Evolutionary conservation across 2,113 vertebrate species (phyloP).

Genomic region (Girardinichthys multiradiatus): DNA sequence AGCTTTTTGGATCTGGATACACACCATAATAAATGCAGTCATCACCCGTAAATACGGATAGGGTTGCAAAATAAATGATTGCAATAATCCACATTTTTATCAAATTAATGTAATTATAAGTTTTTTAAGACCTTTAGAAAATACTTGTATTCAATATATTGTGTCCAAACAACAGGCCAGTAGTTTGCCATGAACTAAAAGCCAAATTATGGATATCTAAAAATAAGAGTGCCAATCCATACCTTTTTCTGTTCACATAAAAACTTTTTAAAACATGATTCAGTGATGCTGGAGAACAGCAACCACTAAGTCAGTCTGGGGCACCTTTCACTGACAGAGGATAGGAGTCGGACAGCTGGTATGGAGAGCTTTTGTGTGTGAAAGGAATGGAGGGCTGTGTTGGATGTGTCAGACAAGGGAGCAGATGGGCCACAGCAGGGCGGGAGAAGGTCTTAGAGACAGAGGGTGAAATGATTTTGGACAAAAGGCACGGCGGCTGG

Average conservation of each 20-base stretch:
- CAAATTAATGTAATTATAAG: background rate
- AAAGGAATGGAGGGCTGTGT: conserved; percentile 26
- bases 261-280: background rate
- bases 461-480: conserved; percentile 68
- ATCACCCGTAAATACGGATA: background rate
- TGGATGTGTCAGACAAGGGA: conserved; percentile 56
- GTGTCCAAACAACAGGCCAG: background rate
- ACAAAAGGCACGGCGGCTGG: conserved; percentile 75
- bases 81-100: background rate
- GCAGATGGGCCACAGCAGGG: conserved; percentile 74
- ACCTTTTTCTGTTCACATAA: too few species aligned
- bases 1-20: conserved; percentile 4
- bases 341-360: conserved; percentile 76
- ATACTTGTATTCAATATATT: background rate
- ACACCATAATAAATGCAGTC: background rate
- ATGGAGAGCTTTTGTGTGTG: conserved; percentile 49
- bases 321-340: conserved; percentile 67
- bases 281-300: conserved; percentile 6
- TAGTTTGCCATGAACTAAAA: background rate
- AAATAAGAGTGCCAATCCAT: too few species aligned
- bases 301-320: conserved; percentile 38
- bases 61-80: background rate
- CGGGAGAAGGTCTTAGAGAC: conserved; percentile 66
- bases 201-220: too few species aligned
- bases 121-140: background rate